Percentiles rank a stretch among this genome's conserved stretches.
phyloP scores from a whole-genome alignment of 2,888 invertebrate genomes.

The Proisotoma minuta region DNA sequence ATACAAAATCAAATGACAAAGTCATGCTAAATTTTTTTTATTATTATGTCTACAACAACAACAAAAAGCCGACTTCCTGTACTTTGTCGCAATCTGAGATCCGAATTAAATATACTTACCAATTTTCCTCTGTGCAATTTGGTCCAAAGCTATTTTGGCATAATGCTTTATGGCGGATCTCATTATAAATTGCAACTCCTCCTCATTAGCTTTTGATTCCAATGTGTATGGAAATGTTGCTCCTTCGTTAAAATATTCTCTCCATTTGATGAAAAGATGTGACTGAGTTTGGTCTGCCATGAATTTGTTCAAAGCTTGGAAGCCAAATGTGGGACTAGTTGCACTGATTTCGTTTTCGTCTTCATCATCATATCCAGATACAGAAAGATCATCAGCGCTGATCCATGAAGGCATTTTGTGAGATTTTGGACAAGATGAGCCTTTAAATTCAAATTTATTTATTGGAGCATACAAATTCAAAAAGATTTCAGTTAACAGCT shows the following conservation, averaged over 20 bases:
- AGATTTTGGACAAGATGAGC: slow-evolving; percentile 32
- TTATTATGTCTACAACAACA: slow-evolving; percentile 1
- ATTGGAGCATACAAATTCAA: not conserved
- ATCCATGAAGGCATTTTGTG: slow-evolving; percentile 46
- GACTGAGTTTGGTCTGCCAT: slow-evolving; percentile 37
- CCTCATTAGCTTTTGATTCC: slow-evolving; percentile 40
- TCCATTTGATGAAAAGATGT: slow-evolving; percentile 39
- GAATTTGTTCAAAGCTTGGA: slow-evolving; percentile 42
- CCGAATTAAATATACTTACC: slow-evolving; percentile 18
- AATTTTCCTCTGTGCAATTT: slow-evolving; percentile 31
- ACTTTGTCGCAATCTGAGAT: slow-evolving; percentile 16
- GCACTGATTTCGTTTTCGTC: not conserved
- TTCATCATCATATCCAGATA: slow-evolving; percentile 35
- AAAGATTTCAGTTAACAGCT: not conserved
- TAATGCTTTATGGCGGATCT: slow-evolving; percentile 40
- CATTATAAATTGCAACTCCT: slow-evolving; percentile 40
- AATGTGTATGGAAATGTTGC: slow-evolving; percentile 41
- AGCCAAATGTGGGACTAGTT: slow-evolving; percentile 35
- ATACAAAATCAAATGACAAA: slow-evolving; percentile 10
- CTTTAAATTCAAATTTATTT: slow-evolving; percentile 11
- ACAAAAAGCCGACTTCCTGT: slow-evolving; percentile 10
- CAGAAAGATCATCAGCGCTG: slow-evolving; percentile 37
- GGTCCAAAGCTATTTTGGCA: slow-evolving; percentile 35
- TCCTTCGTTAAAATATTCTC: slow-evolving; percentile 37
- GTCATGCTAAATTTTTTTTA: not conserved